Conservation (phyloP, 2,888 invertebrate genomes). For the Mythimna albipuncta region DNA sequence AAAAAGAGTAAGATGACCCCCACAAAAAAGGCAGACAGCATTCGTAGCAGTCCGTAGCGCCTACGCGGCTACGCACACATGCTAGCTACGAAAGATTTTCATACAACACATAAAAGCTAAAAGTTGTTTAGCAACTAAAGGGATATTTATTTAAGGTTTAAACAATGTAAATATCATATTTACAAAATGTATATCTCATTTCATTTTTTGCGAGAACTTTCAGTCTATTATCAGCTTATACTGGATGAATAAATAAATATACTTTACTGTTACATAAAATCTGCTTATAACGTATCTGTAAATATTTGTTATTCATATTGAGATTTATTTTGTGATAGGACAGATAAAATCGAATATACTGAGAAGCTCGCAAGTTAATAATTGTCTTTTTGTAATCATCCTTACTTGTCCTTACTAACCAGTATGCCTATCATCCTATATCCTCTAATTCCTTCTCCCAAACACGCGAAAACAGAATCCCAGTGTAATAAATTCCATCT, state of each 20-base stretch:
- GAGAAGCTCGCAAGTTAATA: background rate
- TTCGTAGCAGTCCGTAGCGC: conserved; percentile 33
- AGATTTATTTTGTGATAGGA: background rate
- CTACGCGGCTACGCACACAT: conserved; percentile 14
- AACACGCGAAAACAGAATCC: conserved; percentile 16
- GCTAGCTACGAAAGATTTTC: conserved; percentile 14
- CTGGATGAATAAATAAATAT: background rate
- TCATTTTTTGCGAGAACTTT: too few species aligned
- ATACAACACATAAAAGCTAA: too few species aligned
- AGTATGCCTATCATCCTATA: background rate
- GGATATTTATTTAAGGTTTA: too few species aligned
- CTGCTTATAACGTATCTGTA: background rate
- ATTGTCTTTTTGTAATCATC: too few species aligned
- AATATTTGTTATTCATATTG: background rate
- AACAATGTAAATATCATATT: too few species aligned
- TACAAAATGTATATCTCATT: too few species aligned
- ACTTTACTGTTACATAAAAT: background rate
- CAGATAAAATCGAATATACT: background rate
- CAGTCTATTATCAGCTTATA: background rate
- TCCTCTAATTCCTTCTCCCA: background rate
- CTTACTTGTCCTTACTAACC: background rate
- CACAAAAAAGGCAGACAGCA: background rate
- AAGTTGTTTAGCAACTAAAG: too few species aligned
- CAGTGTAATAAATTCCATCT: conserved; percentile 66
- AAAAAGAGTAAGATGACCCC: too few species aligned